Evolutionary conservation across 2,113 vertebrate genomes (phyloP).

Genomic region (Bombycilla garrulus): DNA sequence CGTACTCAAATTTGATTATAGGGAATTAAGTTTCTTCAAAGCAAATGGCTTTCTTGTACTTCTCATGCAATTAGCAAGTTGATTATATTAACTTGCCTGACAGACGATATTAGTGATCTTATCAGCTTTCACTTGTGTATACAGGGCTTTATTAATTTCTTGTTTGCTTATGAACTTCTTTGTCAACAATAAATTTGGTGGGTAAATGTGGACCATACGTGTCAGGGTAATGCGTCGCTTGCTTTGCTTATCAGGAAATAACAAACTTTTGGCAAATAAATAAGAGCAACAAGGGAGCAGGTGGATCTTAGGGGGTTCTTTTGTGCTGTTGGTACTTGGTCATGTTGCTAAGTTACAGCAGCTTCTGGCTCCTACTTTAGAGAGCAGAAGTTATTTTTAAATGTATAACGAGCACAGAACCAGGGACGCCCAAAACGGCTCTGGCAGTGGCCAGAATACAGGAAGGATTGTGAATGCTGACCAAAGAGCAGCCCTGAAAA

Average conservation of each 20-base stretch:
- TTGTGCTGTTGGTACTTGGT: conserved; percentile 20
- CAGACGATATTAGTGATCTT: conserved; percentile 43
- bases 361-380: conserved; percentile 26
- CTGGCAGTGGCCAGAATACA: background rate
- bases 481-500: background rate
- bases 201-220: background rate
- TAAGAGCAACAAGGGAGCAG: conserved; percentile 30
- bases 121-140: conserved; percentile 10
- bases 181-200: conserved; percentile 36
- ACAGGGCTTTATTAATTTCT: conserved; percentile 30
- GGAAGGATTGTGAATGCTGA: background rate
- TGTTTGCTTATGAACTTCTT: conserved; percentile 52
- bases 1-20: background rate
- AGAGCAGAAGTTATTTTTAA: conserved; percentile 56
- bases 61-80: conserved; percentile 21
- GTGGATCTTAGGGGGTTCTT: conserved; percentile 25
- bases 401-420: conserved; percentile 1
- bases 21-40: conserved; percentile 41
- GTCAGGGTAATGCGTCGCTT: conserved; percentile 3
- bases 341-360: conserved; percentile 69
- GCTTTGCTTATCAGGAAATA: conserved; percentile 67
- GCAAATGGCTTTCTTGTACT: conserved; percentile 29
- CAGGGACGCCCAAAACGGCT: background rate
- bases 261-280: conserved; percentile 64
- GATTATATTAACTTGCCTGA: conserved; percentile 35